Conservation (phyloP, 2,113 vertebrate species). For the Indicator indicator region DNA sequence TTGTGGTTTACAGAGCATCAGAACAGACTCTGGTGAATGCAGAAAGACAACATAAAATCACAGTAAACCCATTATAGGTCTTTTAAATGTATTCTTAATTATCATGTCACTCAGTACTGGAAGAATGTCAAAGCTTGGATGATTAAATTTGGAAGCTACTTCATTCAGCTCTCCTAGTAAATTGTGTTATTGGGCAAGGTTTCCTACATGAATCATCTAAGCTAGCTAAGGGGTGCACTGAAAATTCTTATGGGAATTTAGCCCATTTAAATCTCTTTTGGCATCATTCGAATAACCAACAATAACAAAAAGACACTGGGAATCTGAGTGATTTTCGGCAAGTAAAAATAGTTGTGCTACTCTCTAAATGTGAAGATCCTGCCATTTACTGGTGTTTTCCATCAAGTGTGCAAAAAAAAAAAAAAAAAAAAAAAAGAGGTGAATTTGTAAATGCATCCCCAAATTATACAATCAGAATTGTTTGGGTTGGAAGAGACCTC, state of each 20-base stretch:
- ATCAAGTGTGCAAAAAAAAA: constrained; percentile 21
- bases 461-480: not conserved
- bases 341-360: constrained; percentile 51
- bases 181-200: not conserved
- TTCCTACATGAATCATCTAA: not conserved
- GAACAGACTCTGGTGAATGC: not conserved
- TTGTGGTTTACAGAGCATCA: not conserved
- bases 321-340: constrained; percentile 53
- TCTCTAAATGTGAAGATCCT: constrained; percentile 29
- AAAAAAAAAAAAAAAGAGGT: constrained; percentile 19
- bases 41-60: not conserved
- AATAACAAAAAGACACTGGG: constrained; percentile 26
- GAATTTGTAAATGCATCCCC: not conserved
- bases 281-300: constrained; percentile 28
- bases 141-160: constrained; percentile 32
- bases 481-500: not conserved
- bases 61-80: not conserved
- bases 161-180: not conserved
- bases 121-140: not conserved
- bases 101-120: not conserved
- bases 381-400: constrained; percentile 56
- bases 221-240: not conserved
- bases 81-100: not conserved
- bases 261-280: constrained; percentile 33
- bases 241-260: constrained; percentile 12